Evolutionary conservation across 2,113 vertebrate genomes (phyloP).

Genomic region (Periophthalmodon schlosseri): DNA sequence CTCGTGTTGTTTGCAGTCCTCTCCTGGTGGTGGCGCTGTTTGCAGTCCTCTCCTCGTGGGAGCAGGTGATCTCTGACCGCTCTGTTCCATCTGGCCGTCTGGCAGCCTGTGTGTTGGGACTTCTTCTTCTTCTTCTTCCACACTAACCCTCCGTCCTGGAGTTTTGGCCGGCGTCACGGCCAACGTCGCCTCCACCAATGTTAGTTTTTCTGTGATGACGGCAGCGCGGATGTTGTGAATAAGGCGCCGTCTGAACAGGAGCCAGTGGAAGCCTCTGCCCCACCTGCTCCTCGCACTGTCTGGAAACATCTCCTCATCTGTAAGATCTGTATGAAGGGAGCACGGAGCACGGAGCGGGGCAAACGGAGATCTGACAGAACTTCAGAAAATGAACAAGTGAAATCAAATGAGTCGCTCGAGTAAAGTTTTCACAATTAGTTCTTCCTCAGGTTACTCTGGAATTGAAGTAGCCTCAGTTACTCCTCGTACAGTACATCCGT

Average conservation of each 20-base stretch:
- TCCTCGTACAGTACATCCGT: neutral
- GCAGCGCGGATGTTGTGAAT: conserved; percentile 26
- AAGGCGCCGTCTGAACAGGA: neutral
- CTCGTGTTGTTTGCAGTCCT: conserved; percentile 23
- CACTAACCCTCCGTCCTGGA: conserved; percentile 16
- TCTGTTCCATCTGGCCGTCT: conserved; percentile 46
- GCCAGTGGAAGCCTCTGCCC: neutral
- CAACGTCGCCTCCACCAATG: conserved; percentile 8
- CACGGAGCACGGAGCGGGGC: neutral
- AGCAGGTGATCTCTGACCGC: conserved; percentile 49
- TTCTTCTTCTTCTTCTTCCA: conserved; percentile 7
- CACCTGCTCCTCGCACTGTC: conserved; percentile 1
- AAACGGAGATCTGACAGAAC: conserved; percentile 1
- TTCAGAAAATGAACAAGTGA: no score
- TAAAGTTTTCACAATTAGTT: neutral
- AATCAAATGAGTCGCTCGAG: neutral
- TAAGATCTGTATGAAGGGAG: neutral
- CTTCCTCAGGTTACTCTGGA: neutral
- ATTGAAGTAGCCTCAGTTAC: neutral
- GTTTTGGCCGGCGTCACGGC: conserved; percentile 18
- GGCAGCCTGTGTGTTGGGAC: conserved; percentile 21
- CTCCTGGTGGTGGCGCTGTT: conserved; percentile 23
- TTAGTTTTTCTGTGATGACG: conserved; percentile 15
- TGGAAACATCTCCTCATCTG: conserved; percentile 11
- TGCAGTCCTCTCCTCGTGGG: conserved; percentile 27